phyloP scores from a whole-genome alignment of 2,797 vertebrate genomes.

The Dendrocincla tyrannina region DNA sequence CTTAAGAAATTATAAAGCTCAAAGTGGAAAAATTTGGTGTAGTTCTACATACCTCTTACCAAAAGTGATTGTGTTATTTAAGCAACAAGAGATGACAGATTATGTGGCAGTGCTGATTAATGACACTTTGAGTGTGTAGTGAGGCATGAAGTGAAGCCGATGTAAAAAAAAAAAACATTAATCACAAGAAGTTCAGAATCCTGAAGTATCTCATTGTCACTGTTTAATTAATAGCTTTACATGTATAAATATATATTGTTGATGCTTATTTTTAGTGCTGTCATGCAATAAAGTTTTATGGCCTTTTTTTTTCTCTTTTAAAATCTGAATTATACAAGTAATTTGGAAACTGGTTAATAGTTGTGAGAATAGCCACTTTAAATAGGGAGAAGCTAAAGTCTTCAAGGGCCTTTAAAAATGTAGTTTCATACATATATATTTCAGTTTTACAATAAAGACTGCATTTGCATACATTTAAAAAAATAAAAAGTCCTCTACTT shows the following conservation, averaged over 20 bases:
- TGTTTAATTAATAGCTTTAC: background rate
- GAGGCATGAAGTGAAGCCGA: constrained; percentile 13
- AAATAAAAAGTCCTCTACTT: background rate
- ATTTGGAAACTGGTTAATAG: background rate
- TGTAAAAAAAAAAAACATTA: constrained; percentile 17
- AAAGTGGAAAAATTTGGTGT: background rate
- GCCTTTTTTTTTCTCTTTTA: background rate
- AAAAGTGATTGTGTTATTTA: background rate
- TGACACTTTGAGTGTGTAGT: background rate
- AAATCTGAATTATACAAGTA: background rate
- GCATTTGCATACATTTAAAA: background rate
- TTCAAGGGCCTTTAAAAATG: background rate
- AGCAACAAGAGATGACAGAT: background rate
- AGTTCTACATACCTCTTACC: background rate
- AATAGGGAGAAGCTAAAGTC: background rate
- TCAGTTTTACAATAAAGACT: background rate
- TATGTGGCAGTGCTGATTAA: constrained; percentile 7
- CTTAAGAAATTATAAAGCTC: background rate
- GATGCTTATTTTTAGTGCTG: background rate
- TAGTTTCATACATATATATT: background rate
- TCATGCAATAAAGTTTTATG: background rate
- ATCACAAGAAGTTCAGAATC: constrained; percentile 5
- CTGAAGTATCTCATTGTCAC: background rate
- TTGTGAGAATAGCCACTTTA: background rate
- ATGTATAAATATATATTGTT: background rate